Percentiles rank a stretch among this genome's conserved stretches.
Evolutionary conservation across 2,797 vertebrate species (phyloP).

Genomic region (Danio albolineatus): DNA sequence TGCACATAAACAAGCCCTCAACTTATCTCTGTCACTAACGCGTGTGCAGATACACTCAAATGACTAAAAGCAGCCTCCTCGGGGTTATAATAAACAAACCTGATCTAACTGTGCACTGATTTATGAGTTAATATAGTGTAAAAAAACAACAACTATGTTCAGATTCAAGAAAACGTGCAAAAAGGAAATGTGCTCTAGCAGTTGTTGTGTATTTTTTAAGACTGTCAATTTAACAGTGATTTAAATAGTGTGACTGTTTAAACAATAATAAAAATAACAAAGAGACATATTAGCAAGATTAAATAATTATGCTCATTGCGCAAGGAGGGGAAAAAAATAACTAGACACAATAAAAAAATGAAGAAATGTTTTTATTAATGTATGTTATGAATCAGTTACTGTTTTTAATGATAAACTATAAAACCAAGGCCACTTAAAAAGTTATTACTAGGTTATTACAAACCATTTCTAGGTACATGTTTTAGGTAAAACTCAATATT

Average conservation of each 20-base stretch:
- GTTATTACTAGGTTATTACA: too few species aligned
- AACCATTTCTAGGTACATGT: too few species aligned
- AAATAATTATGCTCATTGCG: too few species aligned
- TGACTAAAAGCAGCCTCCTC: constrained; percentile 12
- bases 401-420: too few species aligned
- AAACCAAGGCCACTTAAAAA: too few species aligned
- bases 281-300: background rate
- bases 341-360: too few species aligned
- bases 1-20: constrained; percentile 39
- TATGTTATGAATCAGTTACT: too few species aligned
- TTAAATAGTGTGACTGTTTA: background rate
- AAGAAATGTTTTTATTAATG: too few species aligned
- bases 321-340: too few species aligned
- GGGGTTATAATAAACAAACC: constrained; percentile 35
- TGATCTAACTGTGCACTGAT: constrained; percentile 12
- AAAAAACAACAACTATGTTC: background rate
- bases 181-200: background rate
- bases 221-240: background rate
- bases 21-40: constrained; percentile 44
- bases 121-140: constrained; percentile 19
- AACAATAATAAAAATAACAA: background rate
- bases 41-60: constrained; percentile 6
- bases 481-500: too few species aligned
- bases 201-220: background rate
- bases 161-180: background rate